Conservation (phyloP, 2,888 invertebrate species). For the Cheilosia urbana region DNA sequence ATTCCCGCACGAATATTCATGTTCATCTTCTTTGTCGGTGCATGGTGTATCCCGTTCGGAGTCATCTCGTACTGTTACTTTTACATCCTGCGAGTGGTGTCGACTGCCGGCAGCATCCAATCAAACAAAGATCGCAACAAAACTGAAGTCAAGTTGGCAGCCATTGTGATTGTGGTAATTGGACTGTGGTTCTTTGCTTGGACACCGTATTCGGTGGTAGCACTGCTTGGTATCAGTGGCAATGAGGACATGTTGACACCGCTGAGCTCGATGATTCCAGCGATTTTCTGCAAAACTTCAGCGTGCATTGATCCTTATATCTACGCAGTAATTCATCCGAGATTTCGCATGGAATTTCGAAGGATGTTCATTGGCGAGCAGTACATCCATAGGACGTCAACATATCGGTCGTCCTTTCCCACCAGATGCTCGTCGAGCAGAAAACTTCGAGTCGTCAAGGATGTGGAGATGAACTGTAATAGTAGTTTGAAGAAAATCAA, state of each 20-base stretch:
- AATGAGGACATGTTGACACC: conserved; percentile 88
- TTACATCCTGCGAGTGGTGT: conserved; percentile 88
- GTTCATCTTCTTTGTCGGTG: conserved; percentile 90
- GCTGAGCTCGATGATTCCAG: conserved; percentile 89
- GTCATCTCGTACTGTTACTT: conserved; percentile 90
- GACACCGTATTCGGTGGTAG: conserved; percentile 92
- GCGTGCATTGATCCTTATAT: conserved; percentile 92
- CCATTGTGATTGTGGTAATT: conserved; percentile 88
- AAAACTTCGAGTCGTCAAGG: conserved; percentile 76
- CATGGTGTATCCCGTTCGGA: conserved; percentile 89
- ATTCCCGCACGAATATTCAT: conserved; percentile 87
- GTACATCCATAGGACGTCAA: conserved; percentile 79
- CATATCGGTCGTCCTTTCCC: conserved; percentile 79
- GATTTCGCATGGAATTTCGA: conserved; percentile 87
- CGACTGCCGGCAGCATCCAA: conserved; percentile 85
- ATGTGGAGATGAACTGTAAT: conserved; percentile 46
- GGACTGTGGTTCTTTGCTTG: conserved; percentile 91
- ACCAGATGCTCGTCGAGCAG: conserved; percentile 79
- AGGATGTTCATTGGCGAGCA: conserved; percentile 79
- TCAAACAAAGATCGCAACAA: conserved; percentile 87
- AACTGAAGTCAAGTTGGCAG: conserved; percentile 89
- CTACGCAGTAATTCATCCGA: conserved; percentile 92
- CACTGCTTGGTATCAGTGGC: conserved; percentile 89
- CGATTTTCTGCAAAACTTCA: conserved; percentile 91
- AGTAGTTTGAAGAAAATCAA: conserved; percentile 56